Conservation (phyloP, 2,797 vertebrate genomes). For the Helostoma temminkii region DNA sequence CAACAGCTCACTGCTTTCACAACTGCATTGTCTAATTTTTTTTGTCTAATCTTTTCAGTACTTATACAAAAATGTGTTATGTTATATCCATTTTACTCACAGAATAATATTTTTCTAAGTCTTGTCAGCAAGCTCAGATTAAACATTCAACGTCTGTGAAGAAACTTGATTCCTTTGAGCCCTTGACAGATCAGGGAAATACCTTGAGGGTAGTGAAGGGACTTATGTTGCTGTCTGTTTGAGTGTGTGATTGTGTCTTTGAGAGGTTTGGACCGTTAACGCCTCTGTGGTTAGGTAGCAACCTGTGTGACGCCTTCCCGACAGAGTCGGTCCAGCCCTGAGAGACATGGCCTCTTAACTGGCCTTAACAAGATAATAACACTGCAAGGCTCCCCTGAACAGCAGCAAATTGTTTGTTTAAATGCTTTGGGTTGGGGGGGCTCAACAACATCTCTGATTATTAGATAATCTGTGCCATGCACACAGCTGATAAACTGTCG, state of each 20-base stretch:
- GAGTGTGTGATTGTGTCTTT: slow-evolving; percentile 32
- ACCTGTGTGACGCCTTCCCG: slow-evolving; percentile 62
- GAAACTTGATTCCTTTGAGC: slow-evolving; percentile 35
- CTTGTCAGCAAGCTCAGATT: slow-evolving; percentile 34
- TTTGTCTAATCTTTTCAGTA: not conserved
- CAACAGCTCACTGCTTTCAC: not conserved
- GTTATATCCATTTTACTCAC: not conserved
- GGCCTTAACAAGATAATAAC: slow-evolving; percentile 77
- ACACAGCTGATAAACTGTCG: slow-evolving; percentile 63
- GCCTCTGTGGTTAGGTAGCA: slow-evolving; percentile 51
- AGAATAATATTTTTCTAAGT: slow-evolving; percentile 29
- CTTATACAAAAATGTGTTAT: not conserved
- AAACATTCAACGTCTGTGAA: slow-evolving; percentile 21
- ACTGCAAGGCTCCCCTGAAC: slow-evolving; percentile 51
- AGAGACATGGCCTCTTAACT: slow-evolving; percentile 68
- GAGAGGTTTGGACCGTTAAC: slow-evolving; percentile 47
- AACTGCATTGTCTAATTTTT: not conserved
- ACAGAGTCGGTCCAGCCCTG: slow-evolving; percentile 59
- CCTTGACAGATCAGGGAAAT: slow-evolving; percentile 64
- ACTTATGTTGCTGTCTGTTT: slow-evolving; percentile 55
- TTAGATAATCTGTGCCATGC: slow-evolving; percentile 62
- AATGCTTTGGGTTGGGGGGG: slow-evolving; percentile 48
- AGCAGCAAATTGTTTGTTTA: slow-evolving; percentile 67
- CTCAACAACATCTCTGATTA: slow-evolving; percentile 62
- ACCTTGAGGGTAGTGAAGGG: slow-evolving; percentile 57